These are phyloP conservation scores for Paraplagusia blochii DNA, from an alignment of 2,113 vertebrate species.

Conservation along the genomic window DNA sequence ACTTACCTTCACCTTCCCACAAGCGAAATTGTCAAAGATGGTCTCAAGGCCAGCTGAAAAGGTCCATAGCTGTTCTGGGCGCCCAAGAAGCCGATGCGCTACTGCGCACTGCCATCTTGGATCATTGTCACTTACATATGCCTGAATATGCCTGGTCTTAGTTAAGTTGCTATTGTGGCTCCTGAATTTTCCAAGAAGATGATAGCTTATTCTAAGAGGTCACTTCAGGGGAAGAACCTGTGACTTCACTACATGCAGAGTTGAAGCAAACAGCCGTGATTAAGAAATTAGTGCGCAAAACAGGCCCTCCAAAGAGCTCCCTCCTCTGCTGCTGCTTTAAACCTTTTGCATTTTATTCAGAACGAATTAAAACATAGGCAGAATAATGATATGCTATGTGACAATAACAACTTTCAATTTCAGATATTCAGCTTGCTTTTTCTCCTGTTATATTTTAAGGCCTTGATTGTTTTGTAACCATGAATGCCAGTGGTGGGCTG, in stretches of 20 bases:
- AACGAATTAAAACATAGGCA: conserved; percentile 1
- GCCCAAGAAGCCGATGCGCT: too few relatives aligned
- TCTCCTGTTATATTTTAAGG: not conserved
- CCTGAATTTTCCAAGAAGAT: conserved; percentile 31
- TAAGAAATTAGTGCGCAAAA: conserved; percentile 9
- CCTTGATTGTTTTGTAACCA: not conserved
- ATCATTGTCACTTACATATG: conserved; percentile 25
- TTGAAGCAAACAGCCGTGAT: conserved; percentile 14
- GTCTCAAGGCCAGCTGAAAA: too few relatives aligned
- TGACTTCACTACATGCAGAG: conserved; percentile 23
- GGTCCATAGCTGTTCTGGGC: too few relatives aligned
- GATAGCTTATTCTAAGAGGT: conserved; percentile 23
- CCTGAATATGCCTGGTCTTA: conserved; percentile 14
- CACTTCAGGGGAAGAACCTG: conserved; percentile 18
- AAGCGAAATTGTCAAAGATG: too few relatives aligned
- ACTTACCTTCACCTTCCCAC: too few relatives aligned
- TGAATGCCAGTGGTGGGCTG: too few relatives aligned
- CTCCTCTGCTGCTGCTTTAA: not conserved
- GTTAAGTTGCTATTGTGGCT: conserved; percentile 6
- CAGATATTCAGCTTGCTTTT: too few relatives aligned
- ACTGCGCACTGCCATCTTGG: too few relatives aligned
- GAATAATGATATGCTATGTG: not conserved
- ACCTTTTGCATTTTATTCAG: not conserved
- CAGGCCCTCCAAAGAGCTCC: not conserved
- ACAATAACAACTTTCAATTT: conserved; percentile 1